Evolutionary conservation across 2,113 vertebrate species (phyloP), one percentile per base, ranked within the genome.

Genomic region (Boleophthalmus pectinirostris): DNA sequence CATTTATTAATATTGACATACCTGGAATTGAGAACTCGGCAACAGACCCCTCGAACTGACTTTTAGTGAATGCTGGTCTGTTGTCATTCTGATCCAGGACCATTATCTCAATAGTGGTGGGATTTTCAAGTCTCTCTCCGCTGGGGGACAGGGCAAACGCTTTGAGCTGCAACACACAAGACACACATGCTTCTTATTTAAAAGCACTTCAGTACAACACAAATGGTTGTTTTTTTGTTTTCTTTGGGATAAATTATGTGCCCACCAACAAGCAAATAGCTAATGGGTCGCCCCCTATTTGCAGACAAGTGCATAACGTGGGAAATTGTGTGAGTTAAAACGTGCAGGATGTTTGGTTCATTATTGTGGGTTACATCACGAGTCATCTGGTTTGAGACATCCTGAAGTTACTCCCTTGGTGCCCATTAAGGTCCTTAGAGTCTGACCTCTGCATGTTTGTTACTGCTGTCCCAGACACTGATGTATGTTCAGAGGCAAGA

Each of bases 81-180:
- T 99, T 97, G 93, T 99, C 98, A 0, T 99, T 99, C 93, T 98
- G 97, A 79, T 99, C 97, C 89, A 99, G 90, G 29, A 99, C 97
- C 5, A 97, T 90, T 3, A 99, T 98, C 91, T 99, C 96, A 79
- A 99, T 94, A 82, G 96, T 97, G 0, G 97, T 96, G 16, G 97
- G 96, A 13, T 97, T 97, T 86, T 99, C 98, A 66, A 99, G 87
- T 3, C 95, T 91, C 45, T 87, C 85, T 0, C 98, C 98, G 0
- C 96, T 95, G 82, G 95, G 93, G 45, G 96, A 97, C 85, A 99
- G 88, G 0, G 97, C 98, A 2, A 97, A 99, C 25, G 97, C 98
- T 89, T 94, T 95, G 0, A 99, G 94, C 97, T 99, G 57, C 61
- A 58, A 58, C 21, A 69, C 38, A 84, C 45, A 84, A 65, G 12